A percentile compares a stretch with the other conserved stretches of the same genome.
Conservation (phyloP, 1,140 invertebrate species). For the Zelostemma sp. region DNA sequence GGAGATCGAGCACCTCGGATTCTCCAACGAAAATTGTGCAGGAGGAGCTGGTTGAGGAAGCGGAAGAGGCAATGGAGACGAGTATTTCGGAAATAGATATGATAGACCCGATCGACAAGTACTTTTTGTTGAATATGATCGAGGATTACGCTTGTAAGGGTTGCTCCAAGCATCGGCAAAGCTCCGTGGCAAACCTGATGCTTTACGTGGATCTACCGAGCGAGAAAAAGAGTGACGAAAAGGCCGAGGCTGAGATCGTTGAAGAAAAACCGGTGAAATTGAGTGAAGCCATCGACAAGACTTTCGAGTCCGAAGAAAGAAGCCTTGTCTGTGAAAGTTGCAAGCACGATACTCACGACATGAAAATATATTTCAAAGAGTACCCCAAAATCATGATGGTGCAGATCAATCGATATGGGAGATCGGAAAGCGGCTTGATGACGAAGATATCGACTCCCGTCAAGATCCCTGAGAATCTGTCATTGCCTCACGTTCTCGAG, state of each 20-base stretch:
- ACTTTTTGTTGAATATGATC: conserved; percentile 57
- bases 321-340: conserved; percentile 54
- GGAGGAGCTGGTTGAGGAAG: background rate
- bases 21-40: conserved; percentile 13
- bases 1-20: conserved; percentile 15
- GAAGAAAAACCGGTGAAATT: conserved; percentile 40
- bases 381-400: conserved; percentile 57
- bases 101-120: conserved; percentile 57
- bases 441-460: conserved; percentile 57
- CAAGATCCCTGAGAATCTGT: conserved; percentile 50
- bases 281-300: conserved; percentile 49
- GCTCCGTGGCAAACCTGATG: conserved; percentile 58
- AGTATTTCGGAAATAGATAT: conserved; percentile 6
- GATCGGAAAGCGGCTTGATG: conserved; percentile 50
- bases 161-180: conserved; percentile 52
- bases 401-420: conserved; percentile 59
- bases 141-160: conserved; percentile 56
- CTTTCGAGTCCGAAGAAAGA: conserved; percentile 53
- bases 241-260: background rate
- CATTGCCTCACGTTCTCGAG: conserved; percentile 47
- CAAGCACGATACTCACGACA: conserved; percentile 49
- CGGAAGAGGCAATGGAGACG: background rate
- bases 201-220: conserved; percentile 55
- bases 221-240: conserved; percentile 5
- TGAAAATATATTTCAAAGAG: conserved; percentile 53